Conservation (phyloP, 2,888 invertebrate species). For the Aphidius colemani region DNA sequence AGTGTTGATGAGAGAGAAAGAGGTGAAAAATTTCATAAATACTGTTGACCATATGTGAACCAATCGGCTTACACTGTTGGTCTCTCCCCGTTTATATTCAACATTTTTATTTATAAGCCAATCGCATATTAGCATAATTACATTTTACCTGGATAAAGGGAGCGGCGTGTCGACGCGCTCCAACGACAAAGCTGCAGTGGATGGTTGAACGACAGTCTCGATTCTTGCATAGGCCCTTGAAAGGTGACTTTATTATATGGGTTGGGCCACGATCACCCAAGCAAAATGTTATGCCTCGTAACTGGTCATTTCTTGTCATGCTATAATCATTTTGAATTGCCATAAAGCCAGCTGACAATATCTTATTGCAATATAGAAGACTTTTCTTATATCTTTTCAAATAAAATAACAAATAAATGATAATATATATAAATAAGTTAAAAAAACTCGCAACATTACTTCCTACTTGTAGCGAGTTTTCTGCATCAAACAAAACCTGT, state of each 20-base stretch:
- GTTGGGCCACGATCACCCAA: constrained; percentile 12
- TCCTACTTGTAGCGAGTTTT: constrained; percentile 26
- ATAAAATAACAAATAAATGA: no score
- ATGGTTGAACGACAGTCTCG: constrained; percentile 28
- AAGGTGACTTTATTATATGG: constrained; percentile 4
- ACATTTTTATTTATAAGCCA: constrained; percentile 44
- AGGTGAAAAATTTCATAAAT: constrained; percentile 48
- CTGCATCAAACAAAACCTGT: constrained; percentile 27
- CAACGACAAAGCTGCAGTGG: constrained; percentile 25
- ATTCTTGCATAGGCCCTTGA: constrained; percentile 3
- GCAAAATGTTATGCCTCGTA: no score
- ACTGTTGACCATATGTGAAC: constrained; percentile 39
- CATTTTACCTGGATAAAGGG: constrained; percentile 45
- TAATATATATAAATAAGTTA: constrained; percentile 2
- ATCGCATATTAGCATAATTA: constrained; percentile 60
- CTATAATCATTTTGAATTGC: constrained; percentile 7
- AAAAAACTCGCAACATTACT: constrained; percentile 20
- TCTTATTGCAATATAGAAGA: not conserved
- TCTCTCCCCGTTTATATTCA: constrained; percentile 27
- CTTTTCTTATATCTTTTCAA: no score
- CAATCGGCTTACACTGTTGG: constrained; percentile 40
- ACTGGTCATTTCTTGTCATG: no score
- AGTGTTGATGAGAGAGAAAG: constrained; percentile 40
- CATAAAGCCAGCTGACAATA: constrained; percentile 10
- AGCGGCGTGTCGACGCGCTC: constrained; percentile 26